A percentile compares a stretch with the other conserved stretches of the same genome.
These are phyloP conservation scores for Lasioglossum oenotherae DNA, from an alignment of 2,888 invertebrate species.

Conservation along the genomic window DNA sequence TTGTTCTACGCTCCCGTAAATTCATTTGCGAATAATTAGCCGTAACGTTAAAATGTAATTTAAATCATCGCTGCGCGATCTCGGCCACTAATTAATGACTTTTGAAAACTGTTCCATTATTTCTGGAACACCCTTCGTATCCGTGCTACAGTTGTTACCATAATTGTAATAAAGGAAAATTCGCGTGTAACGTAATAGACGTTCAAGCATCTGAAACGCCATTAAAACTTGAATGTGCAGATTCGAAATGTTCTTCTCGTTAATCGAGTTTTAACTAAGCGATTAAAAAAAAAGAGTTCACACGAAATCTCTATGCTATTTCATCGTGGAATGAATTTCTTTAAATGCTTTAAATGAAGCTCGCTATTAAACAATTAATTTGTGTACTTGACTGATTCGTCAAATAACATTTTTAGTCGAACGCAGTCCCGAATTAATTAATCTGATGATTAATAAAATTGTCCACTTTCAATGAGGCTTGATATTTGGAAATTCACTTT, in stretches of 20 bases:
- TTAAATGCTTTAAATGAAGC: neutral
- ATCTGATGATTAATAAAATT: neutral
- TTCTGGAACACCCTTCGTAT: neutral
- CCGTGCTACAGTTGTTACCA: too few relatives aligned
- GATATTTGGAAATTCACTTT: neutral
- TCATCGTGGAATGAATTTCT: neutral
- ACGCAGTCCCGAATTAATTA: neutral
- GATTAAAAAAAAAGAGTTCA: neutral
- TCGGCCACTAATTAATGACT: neutral
- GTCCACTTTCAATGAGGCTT: neutral
- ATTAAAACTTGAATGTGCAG: neutral
- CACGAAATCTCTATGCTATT: neutral
- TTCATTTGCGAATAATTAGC: neutral
- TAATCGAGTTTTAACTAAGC: neutral
- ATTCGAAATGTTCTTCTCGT: neutral
- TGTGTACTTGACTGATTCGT: neutral
- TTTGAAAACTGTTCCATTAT: conserved; percentile 9
- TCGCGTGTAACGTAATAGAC: neutral
- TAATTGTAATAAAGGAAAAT: conserved; percentile 1
- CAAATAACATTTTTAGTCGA: neutral
- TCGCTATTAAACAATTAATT: neutral
- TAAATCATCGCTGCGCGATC: neutral
- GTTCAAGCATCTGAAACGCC: neutral
- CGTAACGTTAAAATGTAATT: neutral
- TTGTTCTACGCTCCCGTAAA: neutral